Percentiles rank a stretch among this genome's conserved stretches.
phyloP scores from a whole-genome alignment of 2,113 vertebrate species.

The Myiopsitta monachus region DNA sequence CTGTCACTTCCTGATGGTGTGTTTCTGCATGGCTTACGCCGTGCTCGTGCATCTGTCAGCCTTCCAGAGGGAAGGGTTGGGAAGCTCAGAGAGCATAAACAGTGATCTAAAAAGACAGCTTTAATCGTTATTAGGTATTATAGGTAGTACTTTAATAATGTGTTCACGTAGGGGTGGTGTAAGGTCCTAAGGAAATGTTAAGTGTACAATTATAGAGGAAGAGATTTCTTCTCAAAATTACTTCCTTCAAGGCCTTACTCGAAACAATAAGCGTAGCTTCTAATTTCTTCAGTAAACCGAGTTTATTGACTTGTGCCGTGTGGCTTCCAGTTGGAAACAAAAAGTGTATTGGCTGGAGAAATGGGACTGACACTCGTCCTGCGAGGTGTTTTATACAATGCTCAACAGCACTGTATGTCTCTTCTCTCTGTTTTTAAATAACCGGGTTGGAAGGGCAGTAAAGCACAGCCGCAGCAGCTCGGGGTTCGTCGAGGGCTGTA shows the following conservation, averaged over 20 bases:
- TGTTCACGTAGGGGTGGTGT: background rate
- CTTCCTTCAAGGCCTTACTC: background rate
- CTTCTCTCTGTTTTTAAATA: background rate
- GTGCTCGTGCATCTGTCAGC: background rate
- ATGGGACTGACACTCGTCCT: background rate
- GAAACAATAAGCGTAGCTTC: background rate
- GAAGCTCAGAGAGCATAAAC: background rate
- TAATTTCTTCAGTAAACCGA: background rate
- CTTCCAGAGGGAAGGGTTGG: background rate
- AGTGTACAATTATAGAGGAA: background rate
- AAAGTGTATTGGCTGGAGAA: background rate
- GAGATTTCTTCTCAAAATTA: conserved; percentile 30
- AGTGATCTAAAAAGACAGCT: background rate
- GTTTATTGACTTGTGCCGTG: background rate
- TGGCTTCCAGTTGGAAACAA: background rate
- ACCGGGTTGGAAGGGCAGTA: background rate
- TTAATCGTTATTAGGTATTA: background rate
- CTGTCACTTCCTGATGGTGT: background rate
- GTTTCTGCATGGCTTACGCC: background rate
- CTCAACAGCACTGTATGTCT: background rate
- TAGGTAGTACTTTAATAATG: background rate
- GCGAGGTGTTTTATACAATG: background rate
- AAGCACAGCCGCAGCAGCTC: background rate
- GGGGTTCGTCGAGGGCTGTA: background rate
- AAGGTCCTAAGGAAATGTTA: conserved; percentile 15